Evolutionary conservation across 2,888 invertebrate genomes (phyloP).

Genomic region (Melieria crassipennis): DNA sequence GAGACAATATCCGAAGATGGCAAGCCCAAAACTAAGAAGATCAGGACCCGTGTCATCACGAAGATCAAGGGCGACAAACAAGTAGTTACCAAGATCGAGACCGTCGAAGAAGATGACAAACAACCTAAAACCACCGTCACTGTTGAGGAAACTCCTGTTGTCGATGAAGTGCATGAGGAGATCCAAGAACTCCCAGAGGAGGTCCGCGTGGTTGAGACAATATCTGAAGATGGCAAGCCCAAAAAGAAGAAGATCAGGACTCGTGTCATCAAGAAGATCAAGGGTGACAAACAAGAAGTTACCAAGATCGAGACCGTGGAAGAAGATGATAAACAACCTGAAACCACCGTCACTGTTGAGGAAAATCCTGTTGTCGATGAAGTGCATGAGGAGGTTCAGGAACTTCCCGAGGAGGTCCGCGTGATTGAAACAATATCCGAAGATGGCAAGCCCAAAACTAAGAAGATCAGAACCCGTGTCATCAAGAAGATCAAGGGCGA

Average conservation of each 20-base stretch:
- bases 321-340: conserved; percentile 38
- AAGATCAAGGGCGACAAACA: conserved; percentile 44
- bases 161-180: conserved; percentile 30
- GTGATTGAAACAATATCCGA: conserved; percentile 33
- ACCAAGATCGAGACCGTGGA: conserved; percentile 39
- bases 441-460: conserved; percentile 38
- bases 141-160: conserved; percentile 36
- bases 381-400: conserved; percentile 23
- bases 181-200: conserved; percentile 37
- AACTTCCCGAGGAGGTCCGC: conserved; percentile 37
- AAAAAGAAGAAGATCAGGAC: conserved; percentile 37
- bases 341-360: conserved; percentile 37
- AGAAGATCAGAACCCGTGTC: conserved; percentile 34
- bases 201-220: conserved; percentile 31
- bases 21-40: conserved; percentile 40
- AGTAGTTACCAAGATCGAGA: conserved; percentile 42
- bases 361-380: conserved; percentile 36
- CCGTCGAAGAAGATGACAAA: conserved; percentile 22
- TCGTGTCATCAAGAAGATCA: conserved; percentile 37
- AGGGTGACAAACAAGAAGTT: conserved; percentile 41
- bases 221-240: conserved; percentile 37
- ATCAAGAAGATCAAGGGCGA: conserved; percentile 38
- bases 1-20: conserved; percentile 41
- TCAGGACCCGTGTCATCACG: conserved; percentile 43
- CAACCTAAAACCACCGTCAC: conserved; percentile 34